Conservation (phyloP, 2,797 vertebrate species). For the Poeciliopsis paucimaculata region DNA sequence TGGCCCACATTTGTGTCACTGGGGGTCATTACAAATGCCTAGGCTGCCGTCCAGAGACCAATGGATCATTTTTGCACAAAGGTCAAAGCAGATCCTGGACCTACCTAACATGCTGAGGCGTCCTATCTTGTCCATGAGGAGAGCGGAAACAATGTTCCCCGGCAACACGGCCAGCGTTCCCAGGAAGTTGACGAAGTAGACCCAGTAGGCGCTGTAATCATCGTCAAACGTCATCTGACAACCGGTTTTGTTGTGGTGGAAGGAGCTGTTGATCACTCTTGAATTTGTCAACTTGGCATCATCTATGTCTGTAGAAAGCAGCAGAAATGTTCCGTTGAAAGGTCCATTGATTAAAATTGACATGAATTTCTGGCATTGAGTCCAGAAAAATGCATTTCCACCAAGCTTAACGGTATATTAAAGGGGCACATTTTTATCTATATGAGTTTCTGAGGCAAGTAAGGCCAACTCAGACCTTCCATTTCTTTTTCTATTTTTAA, state of each 20-base stretch:
- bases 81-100: slow-evolving; percentile 21
- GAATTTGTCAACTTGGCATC: slow-evolving; percentile 88
- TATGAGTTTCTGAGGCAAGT: neutral
- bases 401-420: neutral
- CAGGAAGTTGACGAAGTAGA: slow-evolving; percentile 98
- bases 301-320: slow-evolving; percentile 87
- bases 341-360: neutral
- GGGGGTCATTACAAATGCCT: slow-evolving; percentile 12
- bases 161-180: slow-evolving; percentile 95
- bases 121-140: slow-evolving; percentile 98
- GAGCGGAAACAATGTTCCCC: slow-evolving; percentile 96
- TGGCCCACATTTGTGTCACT: neutral
- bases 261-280: slow-evolving; percentile 88
- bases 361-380: neutral
- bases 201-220: slow-evolving; percentile 98
- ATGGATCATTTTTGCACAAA: too few species aligned
- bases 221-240: slow-evolving; percentile 97
- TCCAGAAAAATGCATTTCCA: neutral
- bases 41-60: neutral
- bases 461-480: neutral
- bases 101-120: slow-evolving; percentile 96
- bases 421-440: neutral
- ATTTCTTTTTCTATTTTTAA: neutral
- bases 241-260: slow-evolving; percentile 91
- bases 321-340: neutral